These are phyloP conservation scores for Calliphora vomitoria DNA, from an alignment of 2,888 invertebrate species.

Conservation along the genomic window DNA sequence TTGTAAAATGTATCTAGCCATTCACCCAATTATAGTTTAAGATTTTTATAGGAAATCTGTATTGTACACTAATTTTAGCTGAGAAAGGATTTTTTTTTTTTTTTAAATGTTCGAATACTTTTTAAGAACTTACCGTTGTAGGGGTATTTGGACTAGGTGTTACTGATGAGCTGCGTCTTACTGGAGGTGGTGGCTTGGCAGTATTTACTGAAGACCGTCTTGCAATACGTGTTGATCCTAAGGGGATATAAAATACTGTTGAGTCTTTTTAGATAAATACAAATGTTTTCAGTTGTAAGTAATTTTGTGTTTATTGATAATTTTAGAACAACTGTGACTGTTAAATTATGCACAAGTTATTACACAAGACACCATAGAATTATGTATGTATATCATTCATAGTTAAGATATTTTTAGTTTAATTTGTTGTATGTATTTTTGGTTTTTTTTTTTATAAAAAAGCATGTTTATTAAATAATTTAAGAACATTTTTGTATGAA, in stretches of 20 bases:
- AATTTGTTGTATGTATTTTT: too few species aligned
- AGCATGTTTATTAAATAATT: conserved; percentile 35
- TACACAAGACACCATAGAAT: conserved; percentile 75
- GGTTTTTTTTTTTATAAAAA: background rate
- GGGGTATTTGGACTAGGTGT: conserved; percentile 83
- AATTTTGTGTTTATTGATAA: conserved; percentile 44
- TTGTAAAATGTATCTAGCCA: conserved; percentile 16
- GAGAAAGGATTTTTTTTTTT: background rate
- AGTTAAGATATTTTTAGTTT: conserved; percentile 25
- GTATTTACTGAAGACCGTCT: conserved; percentile 84
- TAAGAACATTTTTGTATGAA: background rate
- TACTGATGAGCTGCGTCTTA: conserved; percentile 90
- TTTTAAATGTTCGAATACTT: background rate
- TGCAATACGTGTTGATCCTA: conserved; percentile 82
- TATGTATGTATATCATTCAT: conserved; percentile 55
- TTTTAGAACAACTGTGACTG: conserved; percentile 62
- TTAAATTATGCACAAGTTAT: conserved; percentile 73
- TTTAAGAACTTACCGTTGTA: conserved; percentile 79
- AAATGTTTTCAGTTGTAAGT: conserved; percentile 20
- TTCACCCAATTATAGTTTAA: conserved; percentile 35
- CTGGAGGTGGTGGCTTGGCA: conserved; percentile 92
- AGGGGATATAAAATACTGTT: conserved; percentile 41
- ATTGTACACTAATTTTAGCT: background rate
- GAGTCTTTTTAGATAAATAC: conserved; percentile 1
- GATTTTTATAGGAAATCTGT: conserved; percentile 2